Evolutionary conservation across 2,797 vertebrate genomes (phyloP), one percentile per base, ranked within the genome.

Genomic region (Notolepis coatsorum): DNA sequence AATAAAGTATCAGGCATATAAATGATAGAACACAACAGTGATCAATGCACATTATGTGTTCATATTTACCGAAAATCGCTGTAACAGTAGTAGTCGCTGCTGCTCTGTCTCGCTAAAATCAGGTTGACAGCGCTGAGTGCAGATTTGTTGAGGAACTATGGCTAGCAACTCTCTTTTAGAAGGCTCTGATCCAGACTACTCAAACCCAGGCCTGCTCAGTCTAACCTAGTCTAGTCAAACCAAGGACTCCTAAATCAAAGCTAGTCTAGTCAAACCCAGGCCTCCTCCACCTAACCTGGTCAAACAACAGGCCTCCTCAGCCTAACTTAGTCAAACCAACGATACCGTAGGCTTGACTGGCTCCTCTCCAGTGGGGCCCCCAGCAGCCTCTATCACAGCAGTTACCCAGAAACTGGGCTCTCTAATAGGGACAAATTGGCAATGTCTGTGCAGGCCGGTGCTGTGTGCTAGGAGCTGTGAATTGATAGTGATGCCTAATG

Each of bases 401-500:
- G 94, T 96, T 95, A 95, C 92, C 94, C 94, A 92, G 89, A 93
- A 94, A 95, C 95, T 90, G 82, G 86, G 81, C 89, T 91, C 95
- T 96, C 95, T 98, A 97, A 97, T 97, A 95, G 96, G 96, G 95
- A 97, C 96, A 98, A 97, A 98, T 97, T 97, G 96, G 94, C 95
- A 96, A 96, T 96, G 96, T 97, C 95, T 96, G 95, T 93, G 95
- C 93, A 79, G 93, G 92, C 95, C 89, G 90, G 93, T 95, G 94
- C 92, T 94, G 94, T 95, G 94, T 90, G 93, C 94, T 94, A 85
- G 94, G 94, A 96, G 95, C 95, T 96, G 96, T 95, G 96, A 96
- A 98, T 97, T 98, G 97, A 97, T 98, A 97, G 94, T 95, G 96
- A 99, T 96, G 95, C 94, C 95, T 99, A 98, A 98, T 98, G 96